phyloP scores from a whole-genome alignment of 2,888 invertebrate genomes.

The Lepidocyrtinus sp. region DNA sequence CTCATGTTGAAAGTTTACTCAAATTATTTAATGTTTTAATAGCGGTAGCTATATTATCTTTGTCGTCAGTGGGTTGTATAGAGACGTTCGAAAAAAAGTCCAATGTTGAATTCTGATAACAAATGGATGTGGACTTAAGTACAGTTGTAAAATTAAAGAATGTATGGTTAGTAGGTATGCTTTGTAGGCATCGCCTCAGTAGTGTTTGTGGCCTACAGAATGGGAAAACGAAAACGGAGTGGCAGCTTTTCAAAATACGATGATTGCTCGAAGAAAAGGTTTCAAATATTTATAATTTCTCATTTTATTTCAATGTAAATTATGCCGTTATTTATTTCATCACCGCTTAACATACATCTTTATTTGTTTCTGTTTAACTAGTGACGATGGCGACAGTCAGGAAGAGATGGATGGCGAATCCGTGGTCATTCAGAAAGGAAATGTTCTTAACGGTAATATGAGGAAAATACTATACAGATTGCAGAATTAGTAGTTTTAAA shows the following conservation, averaged over 20 bases:
- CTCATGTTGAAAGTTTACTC: no score
- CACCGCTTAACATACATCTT: no score
- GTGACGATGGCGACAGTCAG: slow-evolving; percentile 69
- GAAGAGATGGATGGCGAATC: slow-evolving; percentile 67
- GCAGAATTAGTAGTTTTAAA: no score
- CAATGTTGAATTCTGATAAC: background rate
- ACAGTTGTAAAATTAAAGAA: background rate
- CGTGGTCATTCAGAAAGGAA: slow-evolving; percentile 49
- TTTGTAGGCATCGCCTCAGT: slow-evolving; percentile 11
- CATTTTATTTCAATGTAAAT: slow-evolving; percentile 13
- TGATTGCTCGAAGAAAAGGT: slow-evolving; percentile 65
- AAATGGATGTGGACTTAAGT: background rate
- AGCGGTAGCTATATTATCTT: no score
- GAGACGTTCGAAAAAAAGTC: background rate
- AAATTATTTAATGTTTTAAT: no score
- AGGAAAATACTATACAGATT: no score
- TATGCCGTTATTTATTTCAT: slow-evolving; percentile 5
- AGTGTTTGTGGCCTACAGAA: slow-evolving; percentile 42
- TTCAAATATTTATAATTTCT: background rate
- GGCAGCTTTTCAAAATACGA: slow-evolving; percentile 67
- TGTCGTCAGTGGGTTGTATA: no score
- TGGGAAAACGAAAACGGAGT: slow-evolving; percentile 68
- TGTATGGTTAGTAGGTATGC: slow-evolving; percentile 36
- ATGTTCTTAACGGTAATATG: slow-evolving; percentile 59
- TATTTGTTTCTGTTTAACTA: no score